These are phyloP conservation scores for Paguma larvata DNA, from an alignment of 2,797 vertebrate genomes.

Conservation along the genomic window DNA sequence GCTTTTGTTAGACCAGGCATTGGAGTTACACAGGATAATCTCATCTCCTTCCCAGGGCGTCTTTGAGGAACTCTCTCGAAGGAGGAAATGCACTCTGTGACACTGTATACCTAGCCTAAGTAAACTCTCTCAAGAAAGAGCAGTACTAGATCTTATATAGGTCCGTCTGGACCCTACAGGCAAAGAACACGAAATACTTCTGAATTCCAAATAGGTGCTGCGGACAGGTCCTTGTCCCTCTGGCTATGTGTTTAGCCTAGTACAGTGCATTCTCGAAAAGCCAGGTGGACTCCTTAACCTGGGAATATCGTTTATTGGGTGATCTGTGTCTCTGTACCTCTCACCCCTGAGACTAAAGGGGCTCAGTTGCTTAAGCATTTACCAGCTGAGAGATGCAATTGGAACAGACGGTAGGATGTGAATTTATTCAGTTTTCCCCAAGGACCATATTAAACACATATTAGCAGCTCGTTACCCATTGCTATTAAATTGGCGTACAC, in stretches of 20 bases:
- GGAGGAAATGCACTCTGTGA: background rate
- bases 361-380: constrained; percentile 14
- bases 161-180: background rate
- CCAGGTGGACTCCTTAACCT: background rate
- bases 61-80: background rate
- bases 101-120: background rate
- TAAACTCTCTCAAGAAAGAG: background rate
- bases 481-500: background rate
- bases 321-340: background rate
- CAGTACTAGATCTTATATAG: background rate
- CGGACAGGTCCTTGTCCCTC: background rate
- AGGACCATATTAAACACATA: background rate
- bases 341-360: background rate
- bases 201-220: background rate
- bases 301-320: background rate
- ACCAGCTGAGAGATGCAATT: background rate
- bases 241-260: background rate
- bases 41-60: background rate
- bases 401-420: background rate
- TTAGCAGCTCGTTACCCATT: background rate
- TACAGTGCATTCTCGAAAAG: background rate
- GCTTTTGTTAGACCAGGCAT: background rate
- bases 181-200: background rate
- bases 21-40: background rate
- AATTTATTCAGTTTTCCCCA: background rate